A percentile compares a stretch with the other conserved stretches of the same genome.
phyloP scores from a whole-genome alignment of 2,113 vertebrate species.

The Bos javanicus region DNA sequence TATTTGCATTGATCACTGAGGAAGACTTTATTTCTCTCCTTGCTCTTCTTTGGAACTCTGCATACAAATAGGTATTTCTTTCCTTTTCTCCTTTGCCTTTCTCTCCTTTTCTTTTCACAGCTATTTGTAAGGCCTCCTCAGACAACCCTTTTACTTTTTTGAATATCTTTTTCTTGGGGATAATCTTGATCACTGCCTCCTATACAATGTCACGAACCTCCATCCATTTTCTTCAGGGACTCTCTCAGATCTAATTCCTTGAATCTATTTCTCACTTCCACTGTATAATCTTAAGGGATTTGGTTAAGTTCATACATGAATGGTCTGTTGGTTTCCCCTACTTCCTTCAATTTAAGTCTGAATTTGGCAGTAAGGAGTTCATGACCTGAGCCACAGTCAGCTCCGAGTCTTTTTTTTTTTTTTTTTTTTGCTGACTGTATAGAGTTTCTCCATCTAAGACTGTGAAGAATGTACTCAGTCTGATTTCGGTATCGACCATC shows the following conservation, averaged over 20 bases:
- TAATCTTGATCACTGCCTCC: background rate
- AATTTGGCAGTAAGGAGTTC: background rate
- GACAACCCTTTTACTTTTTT: background rate
- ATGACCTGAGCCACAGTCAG: background rate
- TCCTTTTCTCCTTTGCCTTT: background rate
- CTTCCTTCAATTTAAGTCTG: background rate
- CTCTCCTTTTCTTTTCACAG: background rate
- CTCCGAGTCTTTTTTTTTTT: accelerated
- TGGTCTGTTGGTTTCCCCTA: background rate
- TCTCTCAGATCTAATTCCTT: background rate
- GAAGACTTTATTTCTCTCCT: background rate
- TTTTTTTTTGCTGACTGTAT: background rate
- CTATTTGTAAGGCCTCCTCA: background rate
- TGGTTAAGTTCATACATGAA: background rate
- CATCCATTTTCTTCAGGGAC: background rate
- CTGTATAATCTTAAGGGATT: background rate
- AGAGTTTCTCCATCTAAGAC: background rate
- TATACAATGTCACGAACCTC: background rate
- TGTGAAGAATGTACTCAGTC: background rate
- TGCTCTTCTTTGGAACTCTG: background rate
- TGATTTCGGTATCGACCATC: background rate
- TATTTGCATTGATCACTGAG: background rate
- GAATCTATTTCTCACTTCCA: background rate
- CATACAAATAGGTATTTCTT: background rate
- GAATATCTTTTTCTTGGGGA: background rate